Base-by-base conservation (phyloP, 2,797 vertebrate species). In the Iguana delicatissima region DNA sequence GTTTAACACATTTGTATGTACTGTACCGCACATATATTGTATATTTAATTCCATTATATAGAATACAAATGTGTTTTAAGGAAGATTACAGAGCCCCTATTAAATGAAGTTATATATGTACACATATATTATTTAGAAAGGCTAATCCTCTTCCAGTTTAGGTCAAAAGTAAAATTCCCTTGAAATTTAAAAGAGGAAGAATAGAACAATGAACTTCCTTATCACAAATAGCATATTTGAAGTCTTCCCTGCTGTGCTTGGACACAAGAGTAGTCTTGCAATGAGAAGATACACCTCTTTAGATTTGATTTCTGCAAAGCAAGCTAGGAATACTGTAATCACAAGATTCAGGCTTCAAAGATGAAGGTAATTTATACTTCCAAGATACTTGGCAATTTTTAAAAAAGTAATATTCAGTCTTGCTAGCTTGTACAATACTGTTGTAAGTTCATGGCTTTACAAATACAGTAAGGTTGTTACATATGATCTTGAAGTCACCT, bases 161-260 rank as follows among this genome's bases (percentile, higher is more conserved):
- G 20, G 67, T 55, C n/a, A 81, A 55, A 74, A 86, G 76, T 13
- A 85, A 85, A 82, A 76, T 81, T 69, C n/a, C 77, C 26, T n/a
- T 77, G 69, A 89, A 64, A 29, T 64, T 80, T 86, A 91, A 74
- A 20, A 55, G 55, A 86, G 79, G 46, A 6, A 74, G 42, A 55
- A 76, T 42, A 80, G 22, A n/a, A 22, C n/a, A 62, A 0, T 38
- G 26, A 80, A 55, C 50, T 55, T 57, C 6, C 50, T 46, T 83
- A 86, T 32, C 67, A 69, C 52, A 64, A 80, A 79, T 4, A 20
- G 7, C 24, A 88, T 59, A 52, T 91, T 7, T 74, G 89, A 81
- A 81, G 77, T 55, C 4, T 55, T 42, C 55, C 79, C n/a, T 76
- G 24, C 62, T 38, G 10, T 26, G n/a, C 26, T 79, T 14, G 20